phyloP scores from a whole-genome alignment of 2,113 vertebrate species.

The Enhydra lutris region DNA sequence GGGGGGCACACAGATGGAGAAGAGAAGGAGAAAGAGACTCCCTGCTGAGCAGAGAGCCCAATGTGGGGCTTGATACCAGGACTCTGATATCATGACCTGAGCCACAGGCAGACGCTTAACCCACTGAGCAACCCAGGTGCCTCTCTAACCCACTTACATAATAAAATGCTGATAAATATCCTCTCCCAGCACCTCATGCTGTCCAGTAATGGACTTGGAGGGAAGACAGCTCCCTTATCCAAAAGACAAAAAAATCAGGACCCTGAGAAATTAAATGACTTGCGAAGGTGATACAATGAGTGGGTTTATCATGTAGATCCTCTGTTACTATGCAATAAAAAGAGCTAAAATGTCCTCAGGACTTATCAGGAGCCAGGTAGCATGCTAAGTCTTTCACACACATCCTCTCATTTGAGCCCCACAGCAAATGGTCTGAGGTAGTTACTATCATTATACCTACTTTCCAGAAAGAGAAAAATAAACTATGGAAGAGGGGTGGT shows the following conservation, averaged over 20 bases:
- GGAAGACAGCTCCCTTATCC: background rate
- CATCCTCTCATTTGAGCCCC: background rate
- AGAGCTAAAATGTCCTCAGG: background rate
- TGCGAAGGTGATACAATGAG: background rate
- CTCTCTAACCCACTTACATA: background rate
- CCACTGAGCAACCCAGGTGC: too few relatives aligned
- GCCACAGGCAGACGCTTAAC: too few relatives aligned
- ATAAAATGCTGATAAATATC: background rate
- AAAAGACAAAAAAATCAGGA: slow-evolving; percentile 9
- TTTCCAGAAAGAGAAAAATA: background rate
- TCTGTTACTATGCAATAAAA: background rate
- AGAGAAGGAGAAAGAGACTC: too few relatives aligned
- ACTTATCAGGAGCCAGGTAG: background rate
- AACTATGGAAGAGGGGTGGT: background rate
- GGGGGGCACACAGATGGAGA: too few relatives aligned
- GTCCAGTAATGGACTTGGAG: background rate
- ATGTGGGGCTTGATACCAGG: too few relatives aligned
- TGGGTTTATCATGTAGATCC: background rate
- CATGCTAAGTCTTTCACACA: background rate
- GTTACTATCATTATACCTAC: background rate
- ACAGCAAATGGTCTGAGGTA: background rate
- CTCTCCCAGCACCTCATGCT: background rate
- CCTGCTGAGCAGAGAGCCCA: too few relatives aligned
- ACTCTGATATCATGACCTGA: too few relatives aligned
- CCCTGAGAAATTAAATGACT: background rate